Base-by-base conservation (phyloP, 2,888 invertebrate species). In the Acanthosepion esculentum region DNA sequence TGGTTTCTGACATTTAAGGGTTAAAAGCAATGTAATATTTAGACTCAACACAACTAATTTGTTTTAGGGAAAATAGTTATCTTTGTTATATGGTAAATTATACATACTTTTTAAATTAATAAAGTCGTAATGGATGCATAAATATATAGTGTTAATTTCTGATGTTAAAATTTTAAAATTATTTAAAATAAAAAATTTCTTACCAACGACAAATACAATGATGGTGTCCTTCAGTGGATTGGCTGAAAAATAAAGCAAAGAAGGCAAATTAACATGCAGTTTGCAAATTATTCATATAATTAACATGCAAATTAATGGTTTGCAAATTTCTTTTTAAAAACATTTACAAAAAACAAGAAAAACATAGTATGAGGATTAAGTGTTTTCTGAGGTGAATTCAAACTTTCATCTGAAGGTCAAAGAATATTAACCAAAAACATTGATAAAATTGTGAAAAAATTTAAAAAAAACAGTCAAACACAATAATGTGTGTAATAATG, bases 201-300 rank as follows among this genome's bases (percentile, higher is more conserved):
- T 53, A 48, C 53, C 53, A 93, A 50, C 93, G 29, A 93, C 93
- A 33, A 93, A 93, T 48, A 48, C 93, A 18, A 50, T 50, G 93
- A 93, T 53, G 53, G 78, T 78, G 78, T 78, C 78, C 78, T 78
- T 78, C 78, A 78, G 15, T 78, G 78, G 78, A 33, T 78, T 78
- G 78, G 78, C 78, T 78, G 78, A 15, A 78, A 78, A 93, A 53
- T 1, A 41, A 48, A 12, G 15, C 29, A 10, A n/a, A 29, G 29
- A 92, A 92, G 26, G 10, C 18, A 91, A 15, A n/a, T 78, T 91
- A 48, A 48, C 48, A 94, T 94, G 91, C 50, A 93, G 29, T 53
- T 78, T 29, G 8, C 26, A 64, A 64, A 26, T 26, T 64, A 26
- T 23, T 64, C 26, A 8, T 5, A 64, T 8, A 53, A 53, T 53